Evolutionary conservation across 2,797 vertebrate species (phyloP), one percentile per base, ranked within the genome.

Genomic region (Zalophus californianus): DNA sequence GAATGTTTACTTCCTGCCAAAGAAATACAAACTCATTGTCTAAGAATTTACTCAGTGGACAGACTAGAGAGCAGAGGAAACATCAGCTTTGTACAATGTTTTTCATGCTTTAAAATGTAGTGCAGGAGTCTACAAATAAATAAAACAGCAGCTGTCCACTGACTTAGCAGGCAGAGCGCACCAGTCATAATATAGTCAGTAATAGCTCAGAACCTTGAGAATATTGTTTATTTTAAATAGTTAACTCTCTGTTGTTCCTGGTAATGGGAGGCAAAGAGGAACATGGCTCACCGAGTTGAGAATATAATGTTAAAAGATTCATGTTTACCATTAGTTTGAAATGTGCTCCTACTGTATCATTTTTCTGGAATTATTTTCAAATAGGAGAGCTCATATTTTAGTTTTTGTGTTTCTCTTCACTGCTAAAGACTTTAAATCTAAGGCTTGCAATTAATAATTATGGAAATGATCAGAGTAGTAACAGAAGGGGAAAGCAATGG

Each of bases 321-420:
- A 68, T 56, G n/a, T 38, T 77, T 91, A 35, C 75, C 56, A 83
- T 73, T 87, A 60, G 52, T 97, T 96, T 90, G 41, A 80, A 94
- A 97, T 96, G 4, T 64, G 97, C 90, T 86, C 25, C 15, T 91
- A 60, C 2, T 66, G 6, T 44, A n/a, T 82, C 96, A 35, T 68
- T 97, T 93, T 94, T 90, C n/a, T 87, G 21, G 4, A 50, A 10
- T 38, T 88, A 54, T 88, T 97, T 95, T 96, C 48, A 84, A 93
- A 44, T 41, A n/a, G 12, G 5, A 82, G 79, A 90, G 79, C n/a
- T 70, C 91, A 75, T 73, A 52, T 97, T 83, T 96, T 75, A 73
- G 21, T n/a, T 16, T 68, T 88, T 94, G 20, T 90, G 3, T 80
- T 93, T 2, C n/a, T 90, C 25, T 72, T 94, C 8, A 48, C 6